phyloP scores from a whole-genome alignment of 1,140 invertebrate species.

The Sycophila sp. region DNA sequence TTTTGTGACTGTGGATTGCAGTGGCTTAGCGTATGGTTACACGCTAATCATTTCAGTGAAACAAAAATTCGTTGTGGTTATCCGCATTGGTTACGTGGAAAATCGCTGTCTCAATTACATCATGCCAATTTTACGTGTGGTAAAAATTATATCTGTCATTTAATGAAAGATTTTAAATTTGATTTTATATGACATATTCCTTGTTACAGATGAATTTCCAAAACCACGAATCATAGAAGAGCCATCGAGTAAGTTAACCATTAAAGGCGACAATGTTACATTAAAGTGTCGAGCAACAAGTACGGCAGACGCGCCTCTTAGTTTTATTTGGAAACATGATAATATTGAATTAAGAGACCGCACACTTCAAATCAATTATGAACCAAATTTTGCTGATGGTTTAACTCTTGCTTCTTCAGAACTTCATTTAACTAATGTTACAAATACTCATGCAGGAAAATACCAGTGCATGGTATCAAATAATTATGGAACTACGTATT shows the following conservation, averaged over 20 bases:
- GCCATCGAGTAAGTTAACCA: slow-evolving; percentile 81
- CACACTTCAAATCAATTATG: slow-evolving; percentile 49
- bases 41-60: slow-evolving; percentile 55
- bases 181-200: slow-evolving; percentile 20
- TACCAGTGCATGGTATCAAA: slow-evolving; percentile 96
- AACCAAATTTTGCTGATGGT: slow-evolving; percentile 60
- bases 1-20: slow-evolving; percentile 85
- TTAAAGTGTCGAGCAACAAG: slow-evolving; percentile 82
- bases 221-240: slow-evolving; percentile 86
- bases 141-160: slow-evolving; percentile 61
- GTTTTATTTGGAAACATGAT: slow-evolving; percentile 90
- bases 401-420: slow-evolving; percentile 72
- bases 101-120: slow-evolving; percentile 73
- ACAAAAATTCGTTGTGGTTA: slow-evolving; percentile 79
- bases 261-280: slow-evolving; percentile 85
- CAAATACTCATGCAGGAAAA: slow-evolving; percentile 81
- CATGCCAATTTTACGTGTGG: slow-evolving; percentile 80
- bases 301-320: slow-evolving; percentile 69
- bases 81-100: slow-evolving; percentile 77
- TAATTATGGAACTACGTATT: slow-evolving; percentile 89
- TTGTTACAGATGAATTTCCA: slow-evolving; percentile 76
- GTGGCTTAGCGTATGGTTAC: slow-evolving; percentile 83
- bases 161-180: slow-evolving; percentile 45
- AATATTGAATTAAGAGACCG: slow-evolving; percentile 76
- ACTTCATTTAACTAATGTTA: slow-evolving; percentile 78